Percentiles rank a stretch among this genome's conserved stretches.
Evolutionary conservation across 2,888 invertebrate species (phyloP).

Genomic region (Sinelater perroti): DNA sequence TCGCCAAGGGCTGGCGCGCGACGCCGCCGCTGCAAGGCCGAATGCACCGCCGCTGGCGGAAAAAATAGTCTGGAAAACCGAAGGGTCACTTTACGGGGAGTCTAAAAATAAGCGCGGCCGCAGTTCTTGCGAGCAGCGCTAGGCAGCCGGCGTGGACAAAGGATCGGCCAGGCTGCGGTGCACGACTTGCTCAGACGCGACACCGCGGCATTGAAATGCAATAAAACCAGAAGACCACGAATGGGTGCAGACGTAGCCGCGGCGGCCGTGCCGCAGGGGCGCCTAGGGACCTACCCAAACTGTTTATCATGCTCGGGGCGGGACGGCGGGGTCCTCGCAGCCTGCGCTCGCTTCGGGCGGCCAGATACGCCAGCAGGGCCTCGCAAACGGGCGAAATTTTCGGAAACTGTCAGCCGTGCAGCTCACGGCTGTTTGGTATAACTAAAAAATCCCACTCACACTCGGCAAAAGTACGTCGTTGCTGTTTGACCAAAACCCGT

Average conservation of each 20-base stretch:
- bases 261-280: slow-evolving; percentile 26
- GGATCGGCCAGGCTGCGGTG: slow-evolving; percentile 51
- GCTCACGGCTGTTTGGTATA: slow-evolving; percentile 47
- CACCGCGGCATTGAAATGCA: slow-evolving; percentile 53
- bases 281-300: slow-evolving; percentile 44
- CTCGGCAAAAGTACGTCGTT: slow-evolving; percentile 47
- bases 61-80: slow-evolving; percentile 1
- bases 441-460: slow-evolving; percentile 56
- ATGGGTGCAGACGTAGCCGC: slow-evolving; percentile 48
- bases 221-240: slow-evolving; percentile 52
- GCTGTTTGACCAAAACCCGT: slow-evolving; percentile 28
- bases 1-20: background rate
- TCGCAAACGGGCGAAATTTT: slow-evolving; percentile 35
- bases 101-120: slow-evolving; percentile 24
- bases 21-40: background rate
- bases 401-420: slow-evolving; percentile 52
- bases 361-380: slow-evolving; percentile 27
- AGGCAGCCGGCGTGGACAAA: slow-evolving; percentile 44
- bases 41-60: background rate
- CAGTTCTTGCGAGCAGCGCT: slow-evolving; percentile 13
- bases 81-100: slow-evolving; percentile 23
- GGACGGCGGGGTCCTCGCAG: slow-evolving; percentile 17
- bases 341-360: slow-evolving; percentile 18
- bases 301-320: slow-evolving; percentile 41
- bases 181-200: slow-evolving; percentile 51